phyloP scores from a whole-genome alignment of 2,888 invertebrate species.

The Pachydiplax longipennis region DNA sequence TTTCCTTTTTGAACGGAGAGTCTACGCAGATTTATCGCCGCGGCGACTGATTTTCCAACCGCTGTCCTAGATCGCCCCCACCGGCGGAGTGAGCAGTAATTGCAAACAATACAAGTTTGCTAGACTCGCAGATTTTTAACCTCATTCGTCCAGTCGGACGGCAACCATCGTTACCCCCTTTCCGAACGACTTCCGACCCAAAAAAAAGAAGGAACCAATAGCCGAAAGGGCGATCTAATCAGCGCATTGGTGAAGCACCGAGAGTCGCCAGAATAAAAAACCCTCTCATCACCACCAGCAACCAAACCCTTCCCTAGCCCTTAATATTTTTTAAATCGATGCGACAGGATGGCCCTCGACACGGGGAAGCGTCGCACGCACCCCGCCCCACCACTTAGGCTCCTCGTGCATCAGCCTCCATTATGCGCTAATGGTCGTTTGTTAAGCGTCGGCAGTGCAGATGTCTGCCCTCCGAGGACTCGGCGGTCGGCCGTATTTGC shows the following conservation, averaged over 20 bases:
- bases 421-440: not conserved
- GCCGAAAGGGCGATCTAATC: not conserved
- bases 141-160: not conserved
- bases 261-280: not conserved
- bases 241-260: not conserved
- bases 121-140: not conserved
- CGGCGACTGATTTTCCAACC: not conserved
- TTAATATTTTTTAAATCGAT: slow-evolving; percentile 1
- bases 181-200: not conserved
- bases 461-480: not conserved
- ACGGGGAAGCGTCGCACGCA: not conserved
- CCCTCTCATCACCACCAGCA: not conserved
- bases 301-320: not conserved
- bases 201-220: not conserved
- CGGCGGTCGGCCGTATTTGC: not conserved
- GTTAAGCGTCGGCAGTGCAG: not conserved
- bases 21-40: not conserved
- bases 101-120: not conserved
- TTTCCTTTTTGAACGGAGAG: no score
- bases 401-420: not conserved
- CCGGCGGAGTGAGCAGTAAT: not conserved
- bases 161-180: not conserved
- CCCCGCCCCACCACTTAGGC: not conserved
- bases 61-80: not conserved
- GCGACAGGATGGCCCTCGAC: not conserved